phyloP scores from a whole-genome alignment of 2,888 invertebrate species.

The Melanotus villosus region DNA sequence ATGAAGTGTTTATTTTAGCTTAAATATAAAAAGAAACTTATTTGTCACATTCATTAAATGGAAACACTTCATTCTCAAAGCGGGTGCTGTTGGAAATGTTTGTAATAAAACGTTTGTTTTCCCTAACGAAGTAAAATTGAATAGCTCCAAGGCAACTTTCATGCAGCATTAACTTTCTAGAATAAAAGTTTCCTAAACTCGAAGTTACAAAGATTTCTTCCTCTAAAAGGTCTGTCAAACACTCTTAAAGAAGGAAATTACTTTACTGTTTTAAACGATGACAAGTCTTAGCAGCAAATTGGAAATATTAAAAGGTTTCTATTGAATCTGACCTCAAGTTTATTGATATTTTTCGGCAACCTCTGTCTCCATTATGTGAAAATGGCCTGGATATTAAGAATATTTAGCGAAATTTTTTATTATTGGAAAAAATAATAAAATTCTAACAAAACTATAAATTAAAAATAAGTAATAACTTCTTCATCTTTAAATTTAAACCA shows the following conservation, averaged over 20 bases:
- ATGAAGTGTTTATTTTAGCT: no score
- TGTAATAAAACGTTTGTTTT: conserved; percentile 14
- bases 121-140: conserved; percentile 17
- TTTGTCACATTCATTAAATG: no score
- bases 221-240: conserved; percentile 27
- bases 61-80: no score
- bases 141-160: conserved; percentile 21
- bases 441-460: no score
- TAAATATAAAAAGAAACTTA: no score
- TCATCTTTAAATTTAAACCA: no score
- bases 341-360: neutral
- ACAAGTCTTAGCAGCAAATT: conserved; percentile 2
- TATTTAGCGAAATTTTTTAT: no score
- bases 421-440: no score
- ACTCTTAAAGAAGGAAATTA: conserved; percentile 26
- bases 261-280: conserved; percentile 13
- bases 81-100: conserved; percentile 1
- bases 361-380: no score
- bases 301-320: conserved; percentile 5
- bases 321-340: no score
- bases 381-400: no score
- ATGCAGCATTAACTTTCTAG: conserved; percentile 31
- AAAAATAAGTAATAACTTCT: no score
- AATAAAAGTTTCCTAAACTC: conserved; percentile 27
- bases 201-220: conserved; percentile 22